Evolutionary conservation across 2,113 vertebrate genomes (phyloP).

Genomic region (Pedionomus torquatus): DNA sequence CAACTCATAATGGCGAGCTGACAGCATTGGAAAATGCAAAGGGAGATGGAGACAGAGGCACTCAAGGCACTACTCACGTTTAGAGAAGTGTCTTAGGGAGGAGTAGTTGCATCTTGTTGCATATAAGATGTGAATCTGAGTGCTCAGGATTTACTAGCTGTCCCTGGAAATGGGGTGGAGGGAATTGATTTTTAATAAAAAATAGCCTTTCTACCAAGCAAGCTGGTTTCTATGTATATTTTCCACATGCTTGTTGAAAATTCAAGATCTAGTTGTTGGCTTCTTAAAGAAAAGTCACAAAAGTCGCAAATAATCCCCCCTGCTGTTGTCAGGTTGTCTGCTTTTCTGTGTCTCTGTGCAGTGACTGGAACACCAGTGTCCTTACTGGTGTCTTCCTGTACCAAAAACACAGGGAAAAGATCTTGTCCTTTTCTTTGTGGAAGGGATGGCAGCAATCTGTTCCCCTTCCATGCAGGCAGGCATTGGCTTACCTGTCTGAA

Average conservation of each 20-base stretch:
- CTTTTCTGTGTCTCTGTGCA: not conserved
- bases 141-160: not conserved
- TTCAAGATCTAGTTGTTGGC: not conserved
- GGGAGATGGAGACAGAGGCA: not conserved
- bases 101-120: not conserved
- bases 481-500: not conserved
- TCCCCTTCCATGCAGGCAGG: not conserved
- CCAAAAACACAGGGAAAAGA: not conserved
- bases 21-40: not conserved
- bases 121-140: not conserved
- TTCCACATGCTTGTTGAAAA: not conserved
- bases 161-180: not conserved
- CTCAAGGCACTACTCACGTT: not conserved
- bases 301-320: not conserved
- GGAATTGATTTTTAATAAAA: not conserved
- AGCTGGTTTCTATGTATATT: not conserved
- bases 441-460: not conserved
- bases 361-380: not conserved
- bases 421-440: not conserved
- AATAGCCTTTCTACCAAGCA: not conserved
- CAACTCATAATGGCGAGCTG: not conserved
- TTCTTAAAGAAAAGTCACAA: not conserved
- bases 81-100: not conserved
- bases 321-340: not conserved
- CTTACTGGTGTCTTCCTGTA: not conserved